phyloP scores from a whole-genome alignment of 2,888 invertebrate genomes.

The Ichneumon xanthorius region DNA sequence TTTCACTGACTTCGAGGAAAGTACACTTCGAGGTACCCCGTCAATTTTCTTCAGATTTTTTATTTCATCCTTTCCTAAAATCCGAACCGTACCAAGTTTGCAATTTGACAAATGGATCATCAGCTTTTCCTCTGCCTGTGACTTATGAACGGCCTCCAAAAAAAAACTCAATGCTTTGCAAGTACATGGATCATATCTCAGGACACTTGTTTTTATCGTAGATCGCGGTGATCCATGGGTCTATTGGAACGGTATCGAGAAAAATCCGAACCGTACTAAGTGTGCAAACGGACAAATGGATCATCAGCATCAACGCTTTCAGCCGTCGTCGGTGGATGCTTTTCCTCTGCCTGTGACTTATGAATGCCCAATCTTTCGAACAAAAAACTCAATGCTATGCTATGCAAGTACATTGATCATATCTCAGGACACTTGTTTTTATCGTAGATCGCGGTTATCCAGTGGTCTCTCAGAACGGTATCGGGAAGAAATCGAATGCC shows the following conservation, averaged over 20 bases:
- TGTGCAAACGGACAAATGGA: not conserved
- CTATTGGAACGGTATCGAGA: conserved; percentile 5
- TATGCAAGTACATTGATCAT: not conserved
- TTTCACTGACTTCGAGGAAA: not conserved
- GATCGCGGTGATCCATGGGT: conserved; percentile 28
- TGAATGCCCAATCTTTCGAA: not conserved
- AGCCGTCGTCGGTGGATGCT: not conserved
- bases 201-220: not conserved
- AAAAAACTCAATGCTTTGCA: not conserved
- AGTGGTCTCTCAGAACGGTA: conserved; percentile 17
- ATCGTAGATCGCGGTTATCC: conserved; percentile 22
- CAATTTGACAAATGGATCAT: not conserved
- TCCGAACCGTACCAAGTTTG: not conserved
- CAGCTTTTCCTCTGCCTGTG: not conserved
- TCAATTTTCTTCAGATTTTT: not conserved
- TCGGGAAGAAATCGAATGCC: conserved; percentile 34
- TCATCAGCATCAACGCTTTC: not conserved
- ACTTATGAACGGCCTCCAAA: not conserved
- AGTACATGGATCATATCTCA: not conserved
- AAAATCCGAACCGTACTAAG: conserved; percentile 11
- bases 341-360: not conserved
- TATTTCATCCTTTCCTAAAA: not conserved
- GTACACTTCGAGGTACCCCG: not conserved
- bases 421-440: not conserved
- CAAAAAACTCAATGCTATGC: not conserved